These are phyloP conservation scores for Meiosimyza platycephala DNA, from an alignment of 2,888 invertebrate species.

Conservation along the genomic window DNA sequence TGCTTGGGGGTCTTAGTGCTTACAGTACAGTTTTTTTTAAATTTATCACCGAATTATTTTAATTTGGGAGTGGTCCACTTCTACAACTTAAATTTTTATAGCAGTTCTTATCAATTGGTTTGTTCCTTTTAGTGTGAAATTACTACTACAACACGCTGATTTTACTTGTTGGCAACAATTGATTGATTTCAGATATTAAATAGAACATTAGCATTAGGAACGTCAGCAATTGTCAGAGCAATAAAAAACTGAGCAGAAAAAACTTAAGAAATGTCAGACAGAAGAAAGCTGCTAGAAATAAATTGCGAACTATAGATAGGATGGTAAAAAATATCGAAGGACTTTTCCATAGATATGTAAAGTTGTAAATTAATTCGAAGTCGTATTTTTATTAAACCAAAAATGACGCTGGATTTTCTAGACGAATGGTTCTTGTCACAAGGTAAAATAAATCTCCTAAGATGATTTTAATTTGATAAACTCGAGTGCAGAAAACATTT, in stretches of 20 bases:
- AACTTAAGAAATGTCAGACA: constrained; percentile 28
- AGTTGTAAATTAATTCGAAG: constrained; percentile 19
- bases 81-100: too few species aligned
- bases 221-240: neutral
- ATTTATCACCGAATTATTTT: too few species aligned
- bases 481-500: constrained; percentile 12
- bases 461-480: constrained; percentile 9
- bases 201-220: constrained; percentile 21
- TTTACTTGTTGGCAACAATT: constrained; percentile 5
- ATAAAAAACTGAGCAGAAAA: constrained; percentile 8
- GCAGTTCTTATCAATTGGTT: too few species aligned
- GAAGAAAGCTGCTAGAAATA: neutral
- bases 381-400: neutral
- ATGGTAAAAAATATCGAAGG: too few species aligned
- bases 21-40: too few species aligned
- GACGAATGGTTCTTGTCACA: constrained; percentile 67
- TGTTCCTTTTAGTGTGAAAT: too few species aligned
- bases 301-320: too few species aligned
- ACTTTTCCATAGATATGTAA: neutral
- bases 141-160: too few species aligned
- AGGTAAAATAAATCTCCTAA: constrained; percentile 55
- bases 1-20: too few species aligned
- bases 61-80: too few species aligned
- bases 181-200: constrained; percentile 32
- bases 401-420: constrained; percentile 61